phyloP scores from a whole-genome alignment of 1,140 invertebrate genomes.

The Linepithema humile region DNA sequence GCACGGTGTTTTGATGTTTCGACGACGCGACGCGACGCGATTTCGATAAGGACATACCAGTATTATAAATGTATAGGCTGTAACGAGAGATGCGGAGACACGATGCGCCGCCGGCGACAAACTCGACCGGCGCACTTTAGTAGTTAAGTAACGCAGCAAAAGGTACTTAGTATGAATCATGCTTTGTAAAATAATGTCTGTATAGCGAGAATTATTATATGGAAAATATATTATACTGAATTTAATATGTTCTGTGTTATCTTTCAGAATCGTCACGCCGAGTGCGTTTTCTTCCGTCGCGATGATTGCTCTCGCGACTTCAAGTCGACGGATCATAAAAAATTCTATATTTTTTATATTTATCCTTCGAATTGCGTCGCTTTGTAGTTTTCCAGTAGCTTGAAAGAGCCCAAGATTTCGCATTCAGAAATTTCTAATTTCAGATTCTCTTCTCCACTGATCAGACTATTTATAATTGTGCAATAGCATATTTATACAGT shows the following conservation, averaged over 20 bases:
- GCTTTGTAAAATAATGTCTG: slow-evolving; percentile 85
- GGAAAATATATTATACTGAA: slow-evolving; percentile 85
- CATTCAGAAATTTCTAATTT: not conserved
- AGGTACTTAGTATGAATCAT: slow-evolving; percentile 77
- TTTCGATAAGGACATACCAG: slow-evolving; percentile 82
- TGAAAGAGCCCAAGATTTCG: not conserved
- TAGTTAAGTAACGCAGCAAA: slow-evolving; percentile 76
- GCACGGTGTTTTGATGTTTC: slow-evolving; percentile 60
- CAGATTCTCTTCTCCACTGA: not conserved
- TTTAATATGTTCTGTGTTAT: slow-evolving; percentile 71
- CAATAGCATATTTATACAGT: not conserved
- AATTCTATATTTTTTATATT: not conserved
- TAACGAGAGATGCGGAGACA: slow-evolving; percentile 33
- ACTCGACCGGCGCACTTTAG: slow-evolving; percentile 45
- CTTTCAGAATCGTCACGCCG: not conserved
- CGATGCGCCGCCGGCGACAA: slow-evolving; percentile 23
- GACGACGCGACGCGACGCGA: slow-evolving; percentile 67
- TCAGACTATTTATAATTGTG: not conserved
- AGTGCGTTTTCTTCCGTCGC: not conserved
- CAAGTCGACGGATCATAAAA: not conserved
- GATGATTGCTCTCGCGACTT: not conserved
- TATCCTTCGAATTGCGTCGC: too few relatives aligned
- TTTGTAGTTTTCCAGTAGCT: too few relatives aligned
- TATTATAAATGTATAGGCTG: slow-evolving; percentile 84
- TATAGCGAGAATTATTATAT: slow-evolving; percentile 85